Evolutionary conservation across 1,140 invertebrate genomes (phyloP).

Genomic region (Hylyphantes graminicola): DNA sequence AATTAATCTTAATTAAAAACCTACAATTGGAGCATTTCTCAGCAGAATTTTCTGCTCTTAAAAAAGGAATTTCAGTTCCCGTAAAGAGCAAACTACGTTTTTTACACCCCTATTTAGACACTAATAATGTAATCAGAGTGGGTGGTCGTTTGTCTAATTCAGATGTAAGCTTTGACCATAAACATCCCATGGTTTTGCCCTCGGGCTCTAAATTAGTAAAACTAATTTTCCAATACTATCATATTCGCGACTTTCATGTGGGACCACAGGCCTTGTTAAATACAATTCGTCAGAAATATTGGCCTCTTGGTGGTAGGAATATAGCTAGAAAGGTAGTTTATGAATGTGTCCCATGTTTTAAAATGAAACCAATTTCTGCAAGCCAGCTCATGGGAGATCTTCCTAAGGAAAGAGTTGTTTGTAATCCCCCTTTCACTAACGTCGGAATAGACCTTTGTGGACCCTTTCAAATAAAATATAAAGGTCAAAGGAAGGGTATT

Average conservation of each 20-base stretch:
- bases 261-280: constrained; percentile 1
- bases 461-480: constrained; percentile 8
- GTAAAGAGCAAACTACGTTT: background rate
- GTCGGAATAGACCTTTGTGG: background rate
- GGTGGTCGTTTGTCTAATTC: constrained; percentile 66
- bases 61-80: background rate
- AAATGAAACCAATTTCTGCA: constrained; percentile 1
- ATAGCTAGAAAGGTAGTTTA: background rate
- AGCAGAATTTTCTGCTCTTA: background rate
- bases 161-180: constrained; percentile 63
- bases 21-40: constrained; percentile 3
- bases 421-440: background rate
- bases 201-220: background rate
- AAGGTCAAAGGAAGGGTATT: background rate
- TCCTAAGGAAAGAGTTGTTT: constrained; percentile 4
- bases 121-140: constrained; percentile 66
- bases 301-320: constrained; percentile 4
- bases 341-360: constrained; percentile 1
- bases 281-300: constrained; percentile 22
- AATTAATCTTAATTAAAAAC: background rate
- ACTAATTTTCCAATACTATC: constrained; percentile 18
- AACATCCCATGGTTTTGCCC: constrained; percentile 68
- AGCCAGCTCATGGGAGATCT: constrained; percentile 40
- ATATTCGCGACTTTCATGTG: constrained; percentile 9
- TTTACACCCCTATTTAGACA: constrained; percentile 65